phyloP scores from a whole-genome alignment of 1,140 invertebrate genomes.

The Drepana arcuata region DNA sequence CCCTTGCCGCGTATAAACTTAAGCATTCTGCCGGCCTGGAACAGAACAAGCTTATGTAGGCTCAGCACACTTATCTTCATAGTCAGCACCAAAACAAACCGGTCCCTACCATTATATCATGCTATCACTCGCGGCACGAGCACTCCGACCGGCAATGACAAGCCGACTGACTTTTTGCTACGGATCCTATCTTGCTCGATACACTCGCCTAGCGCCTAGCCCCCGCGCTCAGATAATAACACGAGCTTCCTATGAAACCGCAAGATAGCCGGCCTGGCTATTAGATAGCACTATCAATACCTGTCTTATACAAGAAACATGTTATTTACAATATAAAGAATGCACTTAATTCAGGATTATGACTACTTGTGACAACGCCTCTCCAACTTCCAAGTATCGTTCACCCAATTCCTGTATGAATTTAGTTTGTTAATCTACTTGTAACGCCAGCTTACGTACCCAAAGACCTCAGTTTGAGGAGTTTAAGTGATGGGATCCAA shows the following conservation, averaged over 20 bases:
- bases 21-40: conserved; percentile 79
- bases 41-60: no score
- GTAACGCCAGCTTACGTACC: conserved; percentile 40
- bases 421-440: not conserved
- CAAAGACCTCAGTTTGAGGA: conserved; percentile 57
- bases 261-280: conserved; percentile 34
- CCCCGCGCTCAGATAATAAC: conserved; percentile 44
- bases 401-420: conserved; percentile 2
- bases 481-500: conserved; percentile 69
- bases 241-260: conserved; percentile 33
- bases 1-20: conserved; percentile 93
- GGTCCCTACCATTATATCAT: conserved; percentile 56
- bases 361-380: conserved; percentile 50
- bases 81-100: conserved; percentile 36
- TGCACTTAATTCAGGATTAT: not conserved
- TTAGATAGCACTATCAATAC: conserved; percentile 38
- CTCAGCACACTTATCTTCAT: conserved; percentile 55
- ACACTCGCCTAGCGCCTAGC: conserved; percentile 21
- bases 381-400: conserved; percentile 37
- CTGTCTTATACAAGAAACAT: conserved; percentile 12
- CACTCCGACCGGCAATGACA: conserved; percentile 51
- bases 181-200: no score
- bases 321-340: conserved; percentile 3
- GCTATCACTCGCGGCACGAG: conserved; percentile 40
- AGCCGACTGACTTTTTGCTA: conserved; percentile 56